phyloP scores from a whole-genome alignment of 1,140 invertebrate genomes.

The Littorina saxatilis region DNA sequence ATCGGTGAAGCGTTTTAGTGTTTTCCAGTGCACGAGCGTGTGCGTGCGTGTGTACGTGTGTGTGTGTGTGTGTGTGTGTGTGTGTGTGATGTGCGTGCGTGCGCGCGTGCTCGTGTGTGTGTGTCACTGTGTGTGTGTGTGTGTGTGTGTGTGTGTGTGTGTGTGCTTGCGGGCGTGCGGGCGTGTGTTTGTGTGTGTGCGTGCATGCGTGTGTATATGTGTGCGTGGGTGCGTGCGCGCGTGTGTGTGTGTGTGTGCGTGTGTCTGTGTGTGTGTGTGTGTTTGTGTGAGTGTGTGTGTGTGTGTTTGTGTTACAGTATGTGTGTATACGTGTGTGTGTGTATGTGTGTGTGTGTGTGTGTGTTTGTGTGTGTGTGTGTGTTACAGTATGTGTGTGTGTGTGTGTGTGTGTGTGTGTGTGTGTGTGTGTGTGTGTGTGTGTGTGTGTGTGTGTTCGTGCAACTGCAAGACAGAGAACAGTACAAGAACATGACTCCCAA shows the following conservation, averaged over 20 bases:
- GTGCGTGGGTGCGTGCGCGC: background rate
- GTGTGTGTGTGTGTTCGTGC: slow-evolving; percentile 21
- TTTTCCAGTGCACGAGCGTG: background rate
- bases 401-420: background rate
- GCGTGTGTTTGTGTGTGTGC: slow-evolving; percentile 6
- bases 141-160: slow-evolving; percentile 11
- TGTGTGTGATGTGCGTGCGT: slow-evolving; percentile 1
- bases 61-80: slow-evolving; percentile 20
- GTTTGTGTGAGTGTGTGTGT: background rate
- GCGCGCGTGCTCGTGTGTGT: slow-evolving; percentile 10
- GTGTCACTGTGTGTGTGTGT: slow-evolving; percentile 5
- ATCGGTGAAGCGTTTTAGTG: background rate
- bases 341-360: slow-evolving; percentile 14
- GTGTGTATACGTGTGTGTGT: background rate
- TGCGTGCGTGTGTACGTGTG: slow-evolving; percentile 16
- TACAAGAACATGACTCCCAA: too few relatives aligned
- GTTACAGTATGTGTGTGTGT: background rate
- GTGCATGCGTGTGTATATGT: background rate
- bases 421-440: slow-evolving; percentile 9
- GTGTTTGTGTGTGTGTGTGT: background rate
- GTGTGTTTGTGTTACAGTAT: background rate
- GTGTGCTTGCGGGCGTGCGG: background rate
- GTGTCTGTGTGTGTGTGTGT: background rate
- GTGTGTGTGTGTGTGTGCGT: slow-evolving; percentile 7
- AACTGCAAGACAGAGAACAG: too few relatives aligned